Percentiles rank a stretch among this genome's conserved stretches.
Conservation (phyloP, 2,113 vertebrate genomes). For the Crotalus horridus region DNA sequence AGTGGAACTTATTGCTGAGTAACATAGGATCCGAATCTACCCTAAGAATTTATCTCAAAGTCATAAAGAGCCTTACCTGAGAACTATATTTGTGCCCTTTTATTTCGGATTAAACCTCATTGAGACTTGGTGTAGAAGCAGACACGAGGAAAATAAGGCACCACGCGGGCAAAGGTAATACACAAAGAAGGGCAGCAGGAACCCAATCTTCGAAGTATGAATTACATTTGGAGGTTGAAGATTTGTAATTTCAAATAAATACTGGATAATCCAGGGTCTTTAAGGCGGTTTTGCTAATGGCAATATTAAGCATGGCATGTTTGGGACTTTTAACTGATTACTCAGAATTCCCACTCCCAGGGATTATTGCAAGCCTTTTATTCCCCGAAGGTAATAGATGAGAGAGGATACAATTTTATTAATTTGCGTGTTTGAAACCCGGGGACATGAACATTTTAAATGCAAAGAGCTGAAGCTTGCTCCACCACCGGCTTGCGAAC, state of each 20-base stretch:
- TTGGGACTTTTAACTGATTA: neutral
- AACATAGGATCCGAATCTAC: neutral
- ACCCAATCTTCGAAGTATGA: neutral
- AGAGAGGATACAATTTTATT: neutral
- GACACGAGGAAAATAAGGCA: neutral
- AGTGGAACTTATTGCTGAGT: neutral
- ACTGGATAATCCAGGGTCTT: neutral
- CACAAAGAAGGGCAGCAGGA: neutral
- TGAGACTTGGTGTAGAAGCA: neutral
- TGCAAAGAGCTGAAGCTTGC: neutral
- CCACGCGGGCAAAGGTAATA: too few species aligned
- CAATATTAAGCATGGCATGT: neutral
- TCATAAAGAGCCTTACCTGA: neutral
- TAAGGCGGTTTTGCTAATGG: neutral
- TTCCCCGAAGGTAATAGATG: neutral
- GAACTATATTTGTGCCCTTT: too few species aligned
- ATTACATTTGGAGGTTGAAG: neutral
- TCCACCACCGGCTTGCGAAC: neutral
- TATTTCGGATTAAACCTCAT: neutral
- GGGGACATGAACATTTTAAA: neutral
- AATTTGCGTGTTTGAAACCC: neutral
- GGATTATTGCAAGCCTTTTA: neutral
- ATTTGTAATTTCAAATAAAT: neutral
- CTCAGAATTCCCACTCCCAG: neutral
- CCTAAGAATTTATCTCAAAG: neutral